Percentiles rank a stretch among this genome's conserved stretches.
These are phyloP conservation scores for Microhierax caerulescens DNA, from an alignment of 2,797 vertebrate genomes.

Conservation along the genomic window DNA sequence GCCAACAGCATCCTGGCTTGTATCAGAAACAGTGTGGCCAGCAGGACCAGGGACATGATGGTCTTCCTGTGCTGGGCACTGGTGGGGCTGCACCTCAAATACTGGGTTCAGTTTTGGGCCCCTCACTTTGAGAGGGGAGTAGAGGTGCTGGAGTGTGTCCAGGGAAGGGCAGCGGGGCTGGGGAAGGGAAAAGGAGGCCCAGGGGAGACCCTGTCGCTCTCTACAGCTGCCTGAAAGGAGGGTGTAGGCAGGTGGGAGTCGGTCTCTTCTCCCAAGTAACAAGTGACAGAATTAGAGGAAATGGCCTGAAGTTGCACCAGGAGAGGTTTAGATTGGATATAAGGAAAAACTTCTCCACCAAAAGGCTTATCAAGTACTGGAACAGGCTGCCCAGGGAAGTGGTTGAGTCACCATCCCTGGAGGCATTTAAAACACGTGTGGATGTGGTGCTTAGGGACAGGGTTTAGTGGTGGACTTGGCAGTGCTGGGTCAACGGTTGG, in stretches of 20 bases:
- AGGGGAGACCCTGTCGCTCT: not conserved
- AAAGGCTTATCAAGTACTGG: not conserved
- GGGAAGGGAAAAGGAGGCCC: not conserved
- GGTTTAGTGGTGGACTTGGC: not conserved
- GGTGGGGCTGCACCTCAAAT: not conserved
- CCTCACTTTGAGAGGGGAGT: not conserved
- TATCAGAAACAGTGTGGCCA: not conserved
- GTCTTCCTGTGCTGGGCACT: not conserved
- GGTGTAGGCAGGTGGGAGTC: fast-evolving
- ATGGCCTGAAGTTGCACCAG: not conserved
- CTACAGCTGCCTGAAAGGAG: fast-evolving
- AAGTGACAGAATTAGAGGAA: not conserved
- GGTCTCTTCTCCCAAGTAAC: not conserved
- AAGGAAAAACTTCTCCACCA: not conserved
- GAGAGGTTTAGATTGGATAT: not conserved
- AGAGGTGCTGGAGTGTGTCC: not conserved
- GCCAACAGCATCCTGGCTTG: not conserved
- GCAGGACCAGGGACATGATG: not conserved
- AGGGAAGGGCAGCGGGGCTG: not conserved
- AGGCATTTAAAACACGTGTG: not conserved
- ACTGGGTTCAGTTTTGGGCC: not conserved
- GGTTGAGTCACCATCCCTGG: not conserved
- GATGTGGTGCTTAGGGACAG: not conserved
- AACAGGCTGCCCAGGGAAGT: not conserved
- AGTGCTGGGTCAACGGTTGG: not conserved